Percentiles rank a stretch among this genome's conserved stretches.
Conservation (phyloP, 2,113 vertebrate genomes). For the Triplophysa dalaica region DNA sequence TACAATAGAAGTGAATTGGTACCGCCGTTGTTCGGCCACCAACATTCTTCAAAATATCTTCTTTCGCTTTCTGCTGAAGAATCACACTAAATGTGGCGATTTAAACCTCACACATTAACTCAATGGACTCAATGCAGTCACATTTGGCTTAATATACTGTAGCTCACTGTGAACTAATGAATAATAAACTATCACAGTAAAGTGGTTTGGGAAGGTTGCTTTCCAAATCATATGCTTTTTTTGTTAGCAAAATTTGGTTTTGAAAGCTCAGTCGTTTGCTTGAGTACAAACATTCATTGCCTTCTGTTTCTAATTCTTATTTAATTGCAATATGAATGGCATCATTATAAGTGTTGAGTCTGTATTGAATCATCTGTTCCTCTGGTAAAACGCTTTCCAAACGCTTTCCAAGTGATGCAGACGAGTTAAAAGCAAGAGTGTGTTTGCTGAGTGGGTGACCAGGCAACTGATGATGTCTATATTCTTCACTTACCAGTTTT, state of each 20-base stretch:
- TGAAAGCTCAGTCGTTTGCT: not conserved
- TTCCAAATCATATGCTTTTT: not conserved
- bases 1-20: too few species aligned
- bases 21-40: too few species aligned
- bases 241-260: slow-evolving; percentile 7
- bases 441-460: not conserved
- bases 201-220: not conserved
- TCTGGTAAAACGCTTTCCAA: not conserved
- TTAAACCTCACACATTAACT: too few species aligned
- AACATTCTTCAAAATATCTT: too few species aligned
- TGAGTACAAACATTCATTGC: not conserved
- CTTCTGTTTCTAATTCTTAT: slow-evolving; percentile 8
- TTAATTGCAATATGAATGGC: slow-evolving; percentile 6
- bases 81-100: too few species aligned
- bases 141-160: too few species aligned
- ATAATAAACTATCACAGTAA: too few species aligned
- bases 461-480: not conserved
- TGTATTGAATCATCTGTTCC: not conserved
- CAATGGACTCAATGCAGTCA: too few species aligned
- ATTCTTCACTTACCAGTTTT: not conserved
- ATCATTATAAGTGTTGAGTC: not conserved
- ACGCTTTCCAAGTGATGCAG: not conserved
- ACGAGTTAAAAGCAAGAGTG: not conserved
- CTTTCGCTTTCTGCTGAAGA: too few species aligned
- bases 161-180: too few species aligned